A percentile compares a stretch with the other conserved stretches of the same genome.
Evolutionary conservation across 2,888 invertebrate species (phyloP).

Genomic region (Mantis religiosa): DNA sequence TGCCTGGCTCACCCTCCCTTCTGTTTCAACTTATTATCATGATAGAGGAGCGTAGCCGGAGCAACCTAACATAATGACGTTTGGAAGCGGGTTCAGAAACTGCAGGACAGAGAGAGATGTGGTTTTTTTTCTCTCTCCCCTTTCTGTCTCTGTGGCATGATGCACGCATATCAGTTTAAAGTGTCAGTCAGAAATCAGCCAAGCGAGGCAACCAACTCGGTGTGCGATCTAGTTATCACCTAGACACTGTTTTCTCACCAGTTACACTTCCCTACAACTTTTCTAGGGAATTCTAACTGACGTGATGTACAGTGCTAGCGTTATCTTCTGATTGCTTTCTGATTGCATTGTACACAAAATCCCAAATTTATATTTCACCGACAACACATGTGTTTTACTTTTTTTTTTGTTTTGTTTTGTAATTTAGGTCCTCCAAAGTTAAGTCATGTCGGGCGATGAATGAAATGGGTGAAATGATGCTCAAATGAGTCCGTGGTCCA

Average conservation of each 20-base stretch:
- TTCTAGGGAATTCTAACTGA: neutral
- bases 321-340: too few species aligned
- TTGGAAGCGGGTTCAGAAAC: neutral
- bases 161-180: slow-evolving; percentile 3
- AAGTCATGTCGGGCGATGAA: too few species aligned
- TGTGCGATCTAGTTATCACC: neutral
- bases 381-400: too few species aligned
- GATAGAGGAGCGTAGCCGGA: neutral
- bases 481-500: too few species aligned
- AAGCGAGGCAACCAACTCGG: neutral
- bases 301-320: too few species aligned
- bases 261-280: neutral
- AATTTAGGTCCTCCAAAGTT: too few species aligned
- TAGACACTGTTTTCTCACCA: neutral
- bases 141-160: neutral
- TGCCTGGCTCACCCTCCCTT: neutral
- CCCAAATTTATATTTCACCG: too few species aligned
- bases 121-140: neutral
- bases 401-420: too few species aligned
- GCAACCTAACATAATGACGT: neutral
- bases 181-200: slow-evolving; percentile 6
- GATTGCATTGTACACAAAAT: too few species aligned
- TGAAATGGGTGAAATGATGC: too few species aligned
- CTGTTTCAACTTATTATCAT: neutral
- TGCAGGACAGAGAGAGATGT: neutral